Evolutionary conservation across 2,888 invertebrate species (phyloP).

Genomic region (Emmelina monodactyla): DNA sequence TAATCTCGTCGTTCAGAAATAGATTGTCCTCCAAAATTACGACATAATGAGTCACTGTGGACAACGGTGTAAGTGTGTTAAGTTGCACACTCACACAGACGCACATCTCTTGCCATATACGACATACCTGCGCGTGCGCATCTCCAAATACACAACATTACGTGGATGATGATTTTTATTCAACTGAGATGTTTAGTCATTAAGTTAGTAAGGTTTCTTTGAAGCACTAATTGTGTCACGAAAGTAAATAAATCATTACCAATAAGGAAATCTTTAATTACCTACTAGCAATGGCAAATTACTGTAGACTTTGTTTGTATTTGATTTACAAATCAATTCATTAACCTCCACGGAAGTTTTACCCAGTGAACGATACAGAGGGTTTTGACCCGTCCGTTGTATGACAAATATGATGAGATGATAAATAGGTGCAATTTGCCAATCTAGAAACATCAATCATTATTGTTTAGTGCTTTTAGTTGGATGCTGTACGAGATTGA

Average conservation of each 20-base stretch:
- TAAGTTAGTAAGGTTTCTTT: too few relatives aligned
- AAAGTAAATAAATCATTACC: too few relatives aligned
- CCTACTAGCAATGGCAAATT: too few relatives aligned
- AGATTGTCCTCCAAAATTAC: constrained; percentile 52
- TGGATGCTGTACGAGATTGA: background rate
- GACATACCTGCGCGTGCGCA: constrained; percentile 29
- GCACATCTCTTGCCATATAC: constrained; percentile 38
- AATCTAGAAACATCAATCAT: background rate
- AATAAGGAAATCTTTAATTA: too few relatives aligned
- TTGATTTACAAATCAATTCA: too few relatives aligned
- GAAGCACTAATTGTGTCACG: too few relatives aligned
- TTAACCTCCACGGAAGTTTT: too few relatives aligned
- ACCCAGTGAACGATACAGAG: too few relatives aligned
- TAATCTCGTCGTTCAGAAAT: constrained; percentile 58
- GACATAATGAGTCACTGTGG: constrained; percentile 51
- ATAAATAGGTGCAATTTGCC: background rate
- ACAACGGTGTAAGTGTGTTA: constrained; percentile 21
- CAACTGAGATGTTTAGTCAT: constrained; percentile 42
- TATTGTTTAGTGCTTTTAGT: background rate
- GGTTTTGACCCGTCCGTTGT: background rate
- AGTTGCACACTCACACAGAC: constrained; percentile 27
- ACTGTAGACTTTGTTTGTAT: too few relatives aligned
- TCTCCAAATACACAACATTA: constrained; percentile 48
- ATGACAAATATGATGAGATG: too few relatives aligned
- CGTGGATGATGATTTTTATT: constrained; percentile 56